Conservation (phyloP, 2,797 vertebrate species). For the Alectoris magna region DNA sequence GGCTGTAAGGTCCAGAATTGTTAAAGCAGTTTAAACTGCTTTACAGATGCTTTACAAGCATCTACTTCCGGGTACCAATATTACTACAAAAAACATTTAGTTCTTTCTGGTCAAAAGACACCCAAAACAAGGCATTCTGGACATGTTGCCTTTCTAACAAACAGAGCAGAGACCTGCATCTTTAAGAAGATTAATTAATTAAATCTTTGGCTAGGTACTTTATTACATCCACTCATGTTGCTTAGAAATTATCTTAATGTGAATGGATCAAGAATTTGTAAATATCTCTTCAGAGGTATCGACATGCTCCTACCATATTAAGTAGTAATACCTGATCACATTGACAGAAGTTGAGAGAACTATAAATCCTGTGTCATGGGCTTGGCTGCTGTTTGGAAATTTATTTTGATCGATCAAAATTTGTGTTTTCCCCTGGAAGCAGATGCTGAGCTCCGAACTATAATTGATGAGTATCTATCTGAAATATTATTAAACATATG, state of each 20-base stretch:
- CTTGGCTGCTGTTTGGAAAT: not conserved
- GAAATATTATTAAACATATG: not conserved
- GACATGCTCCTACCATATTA: not conserved
- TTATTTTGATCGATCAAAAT: conserved; percentile 8
- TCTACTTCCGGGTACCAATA: not conserved
- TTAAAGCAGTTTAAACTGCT: not conserved
- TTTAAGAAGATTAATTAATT: not conserved
- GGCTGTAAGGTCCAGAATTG: fast-evolving
- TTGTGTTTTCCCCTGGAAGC: not conserved
- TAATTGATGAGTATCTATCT: not conserved
- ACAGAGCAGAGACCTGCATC: not conserved
- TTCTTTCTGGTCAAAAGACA: not conserved
- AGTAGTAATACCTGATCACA: not conserved
- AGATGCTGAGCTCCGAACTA: not conserved
- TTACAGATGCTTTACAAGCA: not conserved
- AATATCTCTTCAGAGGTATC: not conserved
- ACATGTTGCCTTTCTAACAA: not conserved
- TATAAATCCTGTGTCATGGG: not conserved
- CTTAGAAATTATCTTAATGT: not conserved
- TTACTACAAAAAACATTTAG: not conserved
- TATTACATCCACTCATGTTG: not conserved
- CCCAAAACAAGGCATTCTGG: not conserved
- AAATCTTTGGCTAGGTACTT: not conserved
- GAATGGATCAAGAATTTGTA: not conserved
- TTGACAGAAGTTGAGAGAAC: not conserved